Conservation (phyloP, 2,888 invertebrate species). For the Drosophila paracracens region DNA sequence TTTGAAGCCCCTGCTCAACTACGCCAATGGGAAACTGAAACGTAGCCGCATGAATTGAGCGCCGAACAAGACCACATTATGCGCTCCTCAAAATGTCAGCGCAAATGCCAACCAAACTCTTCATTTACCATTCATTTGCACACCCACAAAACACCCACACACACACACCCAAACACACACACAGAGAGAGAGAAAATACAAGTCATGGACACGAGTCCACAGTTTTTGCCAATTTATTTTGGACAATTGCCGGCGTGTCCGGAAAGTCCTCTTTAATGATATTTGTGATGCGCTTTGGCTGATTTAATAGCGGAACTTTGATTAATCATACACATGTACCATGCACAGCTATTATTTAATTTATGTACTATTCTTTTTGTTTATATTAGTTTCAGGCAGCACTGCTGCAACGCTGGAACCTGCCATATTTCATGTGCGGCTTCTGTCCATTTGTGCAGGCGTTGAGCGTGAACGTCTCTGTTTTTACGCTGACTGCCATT, state of each 20-base stretch:
- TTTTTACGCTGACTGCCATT: slow-evolving; percentile 94
- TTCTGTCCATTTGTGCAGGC: slow-evolving; percentile 95
- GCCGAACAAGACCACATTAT: slow-evolving; percentile 16
- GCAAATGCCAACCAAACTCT: slow-evolving; percentile 8
- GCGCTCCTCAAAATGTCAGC: slow-evolving; percentile 9
- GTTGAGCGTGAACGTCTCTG: slow-evolving; percentile 94
- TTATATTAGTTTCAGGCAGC: slow-evolving; percentile 92
- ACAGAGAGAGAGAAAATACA: background rate
- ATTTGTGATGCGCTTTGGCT: slow-evolving; percentile 11
- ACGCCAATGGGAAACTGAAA: slow-evolving; percentile 5
- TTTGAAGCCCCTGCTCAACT: background rate
- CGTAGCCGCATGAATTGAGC: background rate
- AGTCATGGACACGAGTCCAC: slow-evolving; percentile 19
- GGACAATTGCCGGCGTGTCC: slow-evolving; percentile 16
- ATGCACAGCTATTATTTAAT: background rate
- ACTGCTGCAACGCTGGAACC: slow-evolving; percentile 93
- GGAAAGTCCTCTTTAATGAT: slow-evolving; percentile 25
- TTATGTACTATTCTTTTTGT: background rate
- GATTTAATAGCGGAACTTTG: slow-evolving; percentile 20
- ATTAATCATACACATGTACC: background rate
- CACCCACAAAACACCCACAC: background rate
- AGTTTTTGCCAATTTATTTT: slow-evolving; percentile 30
- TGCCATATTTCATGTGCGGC: slow-evolving; percentile 94
- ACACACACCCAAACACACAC: background rate
- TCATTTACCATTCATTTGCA: slow-evolving; percentile 3